Evolutionary conservation across 2,113 vertebrate species (phyloP).

Genomic region (Pollimyrus isidori): DNA sequence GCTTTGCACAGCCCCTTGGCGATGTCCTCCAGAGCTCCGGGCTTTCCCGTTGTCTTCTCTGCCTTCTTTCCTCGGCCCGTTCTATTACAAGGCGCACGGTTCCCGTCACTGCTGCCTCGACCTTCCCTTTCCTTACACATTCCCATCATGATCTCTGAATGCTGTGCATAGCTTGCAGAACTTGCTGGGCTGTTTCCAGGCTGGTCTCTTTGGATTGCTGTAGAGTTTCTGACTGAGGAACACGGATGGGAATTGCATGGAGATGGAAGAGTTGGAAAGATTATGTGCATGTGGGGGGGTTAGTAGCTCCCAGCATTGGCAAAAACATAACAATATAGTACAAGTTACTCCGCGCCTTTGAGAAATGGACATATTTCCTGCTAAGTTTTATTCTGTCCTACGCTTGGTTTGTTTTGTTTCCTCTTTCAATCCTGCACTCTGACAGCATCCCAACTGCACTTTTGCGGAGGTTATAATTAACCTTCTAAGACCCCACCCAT

Average conservation of each 20-base stretch:
- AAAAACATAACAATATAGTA: background rate
- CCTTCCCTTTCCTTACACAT: background rate
- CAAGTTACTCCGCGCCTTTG: background rate
- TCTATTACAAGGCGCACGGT: background rate
- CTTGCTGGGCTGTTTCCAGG: background rate
- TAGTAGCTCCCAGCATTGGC: background rate
- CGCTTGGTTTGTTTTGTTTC: background rate
- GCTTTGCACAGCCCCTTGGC: background rate
- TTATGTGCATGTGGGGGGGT: background rate
- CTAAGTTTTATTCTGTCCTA: background rate
- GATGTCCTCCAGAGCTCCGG: background rate
- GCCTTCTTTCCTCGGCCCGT: background rate
- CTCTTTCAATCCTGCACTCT: background rate
- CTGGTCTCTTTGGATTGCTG: background rate
- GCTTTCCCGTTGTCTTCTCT: background rate
- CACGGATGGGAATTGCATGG: background rate
- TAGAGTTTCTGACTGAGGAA: background rate
- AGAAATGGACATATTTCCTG: background rate
- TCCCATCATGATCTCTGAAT: background rate
- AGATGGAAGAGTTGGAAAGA: background rate
- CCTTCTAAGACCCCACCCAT: too few species aligned
- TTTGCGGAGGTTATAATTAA: background rate
- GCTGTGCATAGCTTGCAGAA: background rate
- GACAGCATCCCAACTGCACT: background rate
- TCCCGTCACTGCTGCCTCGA: background rate